Base-by-base conservation (phyloP, 2,113 vertebrate genomes). In the Seriola dumerili region DNA sequence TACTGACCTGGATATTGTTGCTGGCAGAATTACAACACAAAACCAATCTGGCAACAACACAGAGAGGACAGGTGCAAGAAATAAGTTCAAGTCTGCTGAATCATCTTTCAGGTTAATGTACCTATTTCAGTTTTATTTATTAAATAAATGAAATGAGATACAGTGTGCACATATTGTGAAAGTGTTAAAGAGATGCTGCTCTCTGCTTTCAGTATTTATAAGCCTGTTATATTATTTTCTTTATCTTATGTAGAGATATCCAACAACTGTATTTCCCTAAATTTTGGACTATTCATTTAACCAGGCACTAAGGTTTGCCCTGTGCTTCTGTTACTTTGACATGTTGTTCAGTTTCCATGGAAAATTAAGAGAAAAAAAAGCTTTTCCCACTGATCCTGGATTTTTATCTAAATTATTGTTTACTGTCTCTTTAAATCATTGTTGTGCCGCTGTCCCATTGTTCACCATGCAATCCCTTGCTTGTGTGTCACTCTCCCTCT, bases 401-500 rank as follows among this genome's bases (percentile, higher is more conserved):
- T 66, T 69, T 29, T 38, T 4, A 50, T 69, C 8, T 23, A n/a
- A 3, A 57, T 46, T 2, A 4, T 17, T 4, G 1, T 29, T 34
- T 25, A 5, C 25, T 48, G 25, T 65, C 11, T 38, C 21, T 58
- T 54, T 21, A 21, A 55, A 32, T 16, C 3, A 10, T 32, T 73
- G 58, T 61, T 59, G 70, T 70, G 54, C 19, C 57, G 70, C 54
- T 59, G 55, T 2, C 5, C 57, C 32, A 19, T 5, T 38, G 5
- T 19, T 21, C 59, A 36, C 21, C 61, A 71, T 46, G 23, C 8
- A 16, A 52, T 65, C 32, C 23, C 23, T 25, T 32, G 32, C 54
- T 29, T 12, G 29, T 72, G 58, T 66, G 66, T 65, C 64, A 64
- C 50, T 36, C 63, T 76, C 58, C 42, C 19, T 74, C 50, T 54